phyloP scores from a whole-genome alignment of 2,113 vertebrate species.

The Narcine bancroftii region DNA sequence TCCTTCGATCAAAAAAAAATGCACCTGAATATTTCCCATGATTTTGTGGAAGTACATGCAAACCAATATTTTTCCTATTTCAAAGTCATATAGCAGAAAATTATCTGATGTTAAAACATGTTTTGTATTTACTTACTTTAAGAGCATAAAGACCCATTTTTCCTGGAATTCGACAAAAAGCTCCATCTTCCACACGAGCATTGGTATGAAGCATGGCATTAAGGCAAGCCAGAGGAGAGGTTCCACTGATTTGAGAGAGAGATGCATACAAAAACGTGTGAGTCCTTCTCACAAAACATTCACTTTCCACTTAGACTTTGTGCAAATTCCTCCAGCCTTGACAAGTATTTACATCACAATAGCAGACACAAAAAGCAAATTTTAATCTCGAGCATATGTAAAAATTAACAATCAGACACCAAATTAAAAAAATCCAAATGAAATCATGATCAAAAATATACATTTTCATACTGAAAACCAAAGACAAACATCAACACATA shows the following conservation, averaged over 20 bases:
- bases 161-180: conserved; percentile 77
- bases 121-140: conserved; percentile 63
- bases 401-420: conserved; percentile 57
- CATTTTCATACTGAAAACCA: not conserved
- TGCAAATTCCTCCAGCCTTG: conserved; percentile 55
- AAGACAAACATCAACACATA: not conserved
- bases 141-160: conserved; percentile 76
- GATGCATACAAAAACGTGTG: conserved; percentile 52
- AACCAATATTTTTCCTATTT: not conserved
- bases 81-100: not conserved
- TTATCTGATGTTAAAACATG: not conserved
- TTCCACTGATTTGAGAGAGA: conserved; percentile 67
- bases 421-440: conserved; percentile 39
- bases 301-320: conserved; percentile 45
- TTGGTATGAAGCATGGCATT: conserved; percentile 81
- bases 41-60: not conserved
- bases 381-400: conserved; percentile 74
- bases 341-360: conserved; percentile 76
- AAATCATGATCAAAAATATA: conserved; percentile 27
- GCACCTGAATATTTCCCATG: not conserved
- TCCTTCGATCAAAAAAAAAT: not conserved
- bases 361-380: conserved; percentile 60
- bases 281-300: conserved; percentile 54
- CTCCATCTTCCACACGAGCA: conserved; percentile 73
- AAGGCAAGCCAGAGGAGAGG: conserved; percentile 77